These are phyloP conservation scores for Coenobita brevimanus DNA, from an alignment of 1,140 invertebrate species.

Conservation along the genomic window DNA sequence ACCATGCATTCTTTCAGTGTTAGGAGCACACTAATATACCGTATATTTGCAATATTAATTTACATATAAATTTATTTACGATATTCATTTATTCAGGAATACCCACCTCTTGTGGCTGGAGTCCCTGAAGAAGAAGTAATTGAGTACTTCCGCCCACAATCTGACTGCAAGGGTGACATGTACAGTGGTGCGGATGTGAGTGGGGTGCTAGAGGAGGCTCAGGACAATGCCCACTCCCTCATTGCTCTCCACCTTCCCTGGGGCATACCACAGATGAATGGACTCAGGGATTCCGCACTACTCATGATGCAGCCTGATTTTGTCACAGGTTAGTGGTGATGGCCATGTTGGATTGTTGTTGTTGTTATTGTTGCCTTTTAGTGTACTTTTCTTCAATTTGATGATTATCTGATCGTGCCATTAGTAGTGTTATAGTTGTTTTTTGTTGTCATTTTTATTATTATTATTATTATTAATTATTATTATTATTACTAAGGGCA, in stretches of 20 bases:
- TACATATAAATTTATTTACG: no score
- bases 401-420: no score
- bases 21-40: no score
- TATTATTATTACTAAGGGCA: no score
- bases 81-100: conserved; percentile 9
- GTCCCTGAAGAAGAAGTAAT: conserved; percentile 2
- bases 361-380: no score
- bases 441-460: no score
- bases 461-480: no score
- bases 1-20: no score
- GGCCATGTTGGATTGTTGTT: background rate
- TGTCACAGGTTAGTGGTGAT: conserved; percentile 22
- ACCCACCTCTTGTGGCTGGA: conserved; percentile 7
- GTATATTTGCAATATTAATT: no score
- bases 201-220: conserved; percentile 36
- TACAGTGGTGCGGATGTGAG: background rate
- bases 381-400: no score
- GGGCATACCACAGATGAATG: conserved; percentile 32
- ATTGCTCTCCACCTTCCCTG: conserved; percentile 25
- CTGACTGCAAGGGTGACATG: conserved; percentile 37
- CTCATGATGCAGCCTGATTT: conserved; percentile 37
- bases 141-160: background rate
- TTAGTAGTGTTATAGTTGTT: no score
- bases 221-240: conserved; percentile 12
- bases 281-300: background rate